Evolutionary conservation across 2,888 invertebrate genomes (phyloP), one percentile per base, ranked within the genome.

Genomic region (Synanthedon formicaeformis): DNA sequence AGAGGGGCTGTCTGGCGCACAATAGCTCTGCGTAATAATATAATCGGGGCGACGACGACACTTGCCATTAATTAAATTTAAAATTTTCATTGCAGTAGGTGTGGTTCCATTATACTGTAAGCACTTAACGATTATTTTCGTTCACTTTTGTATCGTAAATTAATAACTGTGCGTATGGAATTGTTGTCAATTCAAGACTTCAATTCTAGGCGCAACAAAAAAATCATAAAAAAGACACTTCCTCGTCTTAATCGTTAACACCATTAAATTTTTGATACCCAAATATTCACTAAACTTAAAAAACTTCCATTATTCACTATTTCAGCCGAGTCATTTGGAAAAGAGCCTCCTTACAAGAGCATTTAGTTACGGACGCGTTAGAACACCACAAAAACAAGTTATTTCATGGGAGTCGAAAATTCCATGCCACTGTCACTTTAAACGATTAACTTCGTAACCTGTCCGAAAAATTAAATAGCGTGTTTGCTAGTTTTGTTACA

Each of bases 11-110:
- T 62, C 71, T 63, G 66, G 59, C 59, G 50, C 71, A 79, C 80
- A 84, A 50, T 76, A 56, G 66, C 68, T 57, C 71, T 64, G 71
- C 78, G 75, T 81, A 77, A 84, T 83, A 84, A 81, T 84, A 84
- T 83, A 83, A 85, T 82, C 82, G 78, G 74, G 62, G 67, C 69
- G 71, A 71, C 77, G 71, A 71, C 76, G 76, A 75, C 79, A 81
- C 81, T 82, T 78, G 78, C 75, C 70, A 82, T 84, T 85, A 85
- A 85, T 85, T 85, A 80, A 84, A 84, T 81, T 85, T 82, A 78
- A 85, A 82, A 83, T 84, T 53, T 54, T 56, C 56, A 56, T 56
- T 56, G 56, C 54, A 10, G 51, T 50, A 50, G 53, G 50, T 50
- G 41, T 34, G 41, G 45, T 45, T 14, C 45, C 45, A 45, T 45